Evolutionary conservation across 2,888 invertebrate genomes (phyloP).

Genomic region (Stegana nigrithorax): DNA sequence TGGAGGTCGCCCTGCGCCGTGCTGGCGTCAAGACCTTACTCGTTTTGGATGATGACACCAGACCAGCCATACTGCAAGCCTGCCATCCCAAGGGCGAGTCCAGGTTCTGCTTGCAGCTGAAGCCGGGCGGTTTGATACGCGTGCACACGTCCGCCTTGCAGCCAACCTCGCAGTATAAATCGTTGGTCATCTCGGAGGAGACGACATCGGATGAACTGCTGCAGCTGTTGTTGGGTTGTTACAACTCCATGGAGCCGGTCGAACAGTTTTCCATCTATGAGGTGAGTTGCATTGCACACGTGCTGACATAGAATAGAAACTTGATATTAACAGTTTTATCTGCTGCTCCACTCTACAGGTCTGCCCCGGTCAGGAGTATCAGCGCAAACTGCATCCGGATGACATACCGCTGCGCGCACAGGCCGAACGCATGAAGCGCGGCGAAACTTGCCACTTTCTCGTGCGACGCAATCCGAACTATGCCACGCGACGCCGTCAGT

Average conservation of each 20-base stretch:
- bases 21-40: conserved; percentile 85
- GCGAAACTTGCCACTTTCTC: conserved; percentile 81
- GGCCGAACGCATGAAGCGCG: conserved; percentile 76
- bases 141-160: conserved; percentile 92
- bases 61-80: conserved; percentile 90
- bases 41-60: conserved; percentile 86
- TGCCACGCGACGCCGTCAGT: conserved; percentile 69
- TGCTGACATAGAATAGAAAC: too few species aligned
- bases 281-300: too few species aligned
- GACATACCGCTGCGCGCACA: conserved; percentile 87
- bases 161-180: conserved; percentile 93
- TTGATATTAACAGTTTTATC: too few species aligned
- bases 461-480: conserved; percentile 85
- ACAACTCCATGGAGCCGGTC: conserved; percentile 84
- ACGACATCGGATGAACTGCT: conserved; percentile 91
- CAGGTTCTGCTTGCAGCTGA: conserved; percentile 88
- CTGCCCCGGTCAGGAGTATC: conserved; percentile 84
- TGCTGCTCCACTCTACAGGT: conserved; percentile 71
- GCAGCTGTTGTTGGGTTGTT: conserved; percentile 85
- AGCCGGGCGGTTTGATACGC: conserved; percentile 90
- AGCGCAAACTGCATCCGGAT: conserved; percentile 88
- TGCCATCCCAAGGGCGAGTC: conserved; percentile 96
- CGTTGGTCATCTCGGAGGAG: conserved; percentile 86
- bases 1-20: conserved; percentile 91
- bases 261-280: conserved; percentile 90